Conservation (phyloP, 2,888 invertebrate species). For the Odontocerum albicorne region DNA sequence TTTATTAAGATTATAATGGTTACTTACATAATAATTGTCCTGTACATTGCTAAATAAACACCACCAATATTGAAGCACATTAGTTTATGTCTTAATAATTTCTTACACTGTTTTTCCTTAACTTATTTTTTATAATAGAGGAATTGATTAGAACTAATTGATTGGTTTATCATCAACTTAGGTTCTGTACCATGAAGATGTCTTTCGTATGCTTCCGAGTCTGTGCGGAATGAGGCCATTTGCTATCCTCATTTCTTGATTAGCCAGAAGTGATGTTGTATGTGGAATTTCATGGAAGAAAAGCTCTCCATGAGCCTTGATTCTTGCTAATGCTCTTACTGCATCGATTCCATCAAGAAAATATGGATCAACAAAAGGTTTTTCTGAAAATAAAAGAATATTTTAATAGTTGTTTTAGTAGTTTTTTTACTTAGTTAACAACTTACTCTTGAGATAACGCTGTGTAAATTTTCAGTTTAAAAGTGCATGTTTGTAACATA, state of each 20-base stretch:
- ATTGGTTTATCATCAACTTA: slow-evolving; percentile 38
- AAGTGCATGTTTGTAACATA: no score
- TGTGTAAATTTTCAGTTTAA: no score
- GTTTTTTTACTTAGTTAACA: no score
- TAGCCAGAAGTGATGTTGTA: slow-evolving; percentile 59
- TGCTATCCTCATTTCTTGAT: slow-evolving; percentile 59
- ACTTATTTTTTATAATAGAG: neutral
- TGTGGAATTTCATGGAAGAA: slow-evolving; percentile 70
- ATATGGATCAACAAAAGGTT: slow-evolving; percentile 25
- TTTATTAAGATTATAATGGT: no score
- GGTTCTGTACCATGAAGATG: slow-evolving; percentile 60
- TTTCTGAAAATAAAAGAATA: slow-evolving; percentile 17
- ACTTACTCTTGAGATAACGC: no score
- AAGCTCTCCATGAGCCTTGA: slow-evolving; percentile 58
- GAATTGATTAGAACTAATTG: neutral
- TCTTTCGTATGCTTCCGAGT: slow-evolving; percentile 62
- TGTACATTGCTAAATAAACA: no score
- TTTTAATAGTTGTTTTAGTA: neutral
- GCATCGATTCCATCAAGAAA: slow-evolving; percentile 62
- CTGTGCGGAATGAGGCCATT: slow-evolving; percentile 63
- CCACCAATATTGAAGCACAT: no score
- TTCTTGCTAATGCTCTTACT: slow-evolving; percentile 54
- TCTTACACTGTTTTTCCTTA: no score
- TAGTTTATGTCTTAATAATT: no score
- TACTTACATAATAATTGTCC: no score